Evolutionary conservation across 1,140 invertebrate genomes (phyloP).

Genomic region (Cydia pomonella): DNA sequence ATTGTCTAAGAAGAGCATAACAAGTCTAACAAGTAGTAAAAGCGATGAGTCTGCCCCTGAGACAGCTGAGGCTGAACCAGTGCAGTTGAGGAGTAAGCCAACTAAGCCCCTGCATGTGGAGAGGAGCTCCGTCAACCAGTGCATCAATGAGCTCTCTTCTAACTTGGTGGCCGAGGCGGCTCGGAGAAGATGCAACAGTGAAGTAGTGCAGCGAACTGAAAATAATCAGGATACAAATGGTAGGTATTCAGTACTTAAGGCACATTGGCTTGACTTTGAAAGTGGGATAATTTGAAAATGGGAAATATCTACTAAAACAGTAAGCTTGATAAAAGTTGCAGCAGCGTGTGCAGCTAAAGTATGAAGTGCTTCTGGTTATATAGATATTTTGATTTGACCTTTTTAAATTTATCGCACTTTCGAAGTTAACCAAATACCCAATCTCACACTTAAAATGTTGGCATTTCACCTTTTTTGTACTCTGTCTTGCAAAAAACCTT

Average conservation of each 20-base stretch:
- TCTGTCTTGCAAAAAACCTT: too few species aligned
- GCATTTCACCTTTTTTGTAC: too few species aligned
- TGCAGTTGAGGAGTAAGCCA: slow-evolving; percentile 69
- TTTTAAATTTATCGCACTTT: too few species aligned
- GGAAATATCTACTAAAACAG: too few species aligned
- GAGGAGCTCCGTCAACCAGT: slow-evolving; percentile 82
- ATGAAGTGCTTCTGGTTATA: too few species aligned
- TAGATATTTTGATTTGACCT: too few species aligned
- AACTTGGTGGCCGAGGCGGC: slow-evolving; percentile 73
- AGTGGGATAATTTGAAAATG: too few species aligned
- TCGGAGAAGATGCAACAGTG: slow-evolving; percentile 72
- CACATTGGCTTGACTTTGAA: too few species aligned
- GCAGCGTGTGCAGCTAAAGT: too few species aligned
- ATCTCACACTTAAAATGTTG: too few species aligned
- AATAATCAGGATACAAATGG: slow-evolving; percentile 60
- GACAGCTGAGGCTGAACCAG: slow-evolving; percentile 64
- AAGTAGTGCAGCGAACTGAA: slow-evolving; percentile 71
- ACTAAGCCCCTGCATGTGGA: slow-evolving; percentile 67
- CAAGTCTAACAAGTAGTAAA: slow-evolving; percentile 56
- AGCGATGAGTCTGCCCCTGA: slow-evolving; percentile 66
- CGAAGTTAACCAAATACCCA: too few species aligned
- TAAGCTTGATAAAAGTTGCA: too few species aligned
- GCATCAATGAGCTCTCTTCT: slow-evolving; percentile 85
- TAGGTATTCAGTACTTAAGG: slow-evolving; percentile 42
- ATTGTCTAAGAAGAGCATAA: slow-evolving; percentile 67